A percentile compares a stretch with the other conserved stretches of the same genome.
phyloP scores from a whole-genome alignment of 2,797 vertebrate species.

The Gadopsis bispinosus region DNA sequence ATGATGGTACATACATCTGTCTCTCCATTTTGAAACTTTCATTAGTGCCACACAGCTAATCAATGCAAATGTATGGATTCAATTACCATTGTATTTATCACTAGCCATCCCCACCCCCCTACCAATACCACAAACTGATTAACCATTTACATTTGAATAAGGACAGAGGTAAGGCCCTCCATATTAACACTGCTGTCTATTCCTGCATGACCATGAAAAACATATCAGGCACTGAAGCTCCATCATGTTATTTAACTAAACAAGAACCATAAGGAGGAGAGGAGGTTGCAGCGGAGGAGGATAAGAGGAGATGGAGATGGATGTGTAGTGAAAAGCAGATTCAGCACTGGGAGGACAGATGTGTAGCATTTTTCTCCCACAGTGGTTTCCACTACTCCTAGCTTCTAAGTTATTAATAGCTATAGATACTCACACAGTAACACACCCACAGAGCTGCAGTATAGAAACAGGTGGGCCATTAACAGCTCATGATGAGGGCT shows the following conservation, averaged over 20 bases:
- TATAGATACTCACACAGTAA: background rate
- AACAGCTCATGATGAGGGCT: conserved; percentile 36
- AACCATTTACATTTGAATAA: conserved; percentile 26
- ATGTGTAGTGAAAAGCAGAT: conserved; percentile 16
- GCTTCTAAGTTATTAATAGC: conserved; percentile 31
- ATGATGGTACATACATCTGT: conserved; percentile 20
- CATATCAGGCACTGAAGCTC: background rate
- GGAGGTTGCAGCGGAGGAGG: too few relatives aligned
- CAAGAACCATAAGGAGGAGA: background rate
- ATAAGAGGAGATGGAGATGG: background rate
- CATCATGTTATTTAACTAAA: background rate
- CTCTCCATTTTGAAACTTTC: conserved; percentile 32
- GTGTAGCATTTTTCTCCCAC: conserved; percentile 9
- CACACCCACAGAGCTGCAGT: conserved; percentile 26
- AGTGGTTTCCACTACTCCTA: conserved; percentile 5
- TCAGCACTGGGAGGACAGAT: conserved; percentile 26
- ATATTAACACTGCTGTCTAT: background rate
- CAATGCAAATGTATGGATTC: conserved; percentile 65
- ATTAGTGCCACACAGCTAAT: conserved; percentile 49
- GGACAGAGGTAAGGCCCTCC: background rate
- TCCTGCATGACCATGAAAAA: background rate
- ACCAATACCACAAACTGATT: conserved; percentile 13
- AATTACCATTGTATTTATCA: conserved; percentile 52
- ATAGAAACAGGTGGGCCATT: conserved; percentile 46
- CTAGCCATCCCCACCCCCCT: background rate